Evolutionary conservation across 2,888 invertebrate genomes (phyloP).

Genomic region (Chydorus sphaericus): DNA sequence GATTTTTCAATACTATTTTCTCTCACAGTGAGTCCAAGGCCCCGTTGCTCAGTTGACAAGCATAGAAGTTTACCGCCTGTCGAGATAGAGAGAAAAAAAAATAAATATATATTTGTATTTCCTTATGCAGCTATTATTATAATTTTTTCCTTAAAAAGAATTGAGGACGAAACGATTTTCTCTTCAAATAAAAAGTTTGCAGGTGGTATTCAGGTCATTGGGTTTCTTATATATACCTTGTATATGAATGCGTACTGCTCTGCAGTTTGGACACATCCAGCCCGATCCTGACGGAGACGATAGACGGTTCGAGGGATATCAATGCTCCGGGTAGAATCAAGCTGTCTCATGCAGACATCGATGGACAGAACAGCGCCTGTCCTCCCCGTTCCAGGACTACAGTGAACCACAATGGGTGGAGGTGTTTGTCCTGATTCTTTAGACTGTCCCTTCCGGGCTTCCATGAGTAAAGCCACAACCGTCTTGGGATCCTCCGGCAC

Average conservation of each 20-base stretch:
- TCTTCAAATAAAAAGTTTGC: not conserved
- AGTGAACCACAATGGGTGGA: conserved; percentile 29
- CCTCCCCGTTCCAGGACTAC: conserved; percentile 70
- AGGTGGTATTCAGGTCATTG: not conserved
- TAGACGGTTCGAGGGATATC: conserved; percentile 78
- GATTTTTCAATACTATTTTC: not conserved
- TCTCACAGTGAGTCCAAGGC: conserved; percentile 38
- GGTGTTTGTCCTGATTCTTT: conserved; percentile 27
- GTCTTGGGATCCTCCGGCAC: conserved; percentile 70
- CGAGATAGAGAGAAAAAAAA: conserved; percentile 26
- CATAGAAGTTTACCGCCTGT: conserved; percentile 66
- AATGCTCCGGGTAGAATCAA: conserved; percentile 60
- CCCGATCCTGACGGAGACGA: conserved; percentile 67
- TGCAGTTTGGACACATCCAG: conserved; percentile 75
- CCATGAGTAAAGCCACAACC: conserved; percentile 71
- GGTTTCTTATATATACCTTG: conserved; percentile 41
- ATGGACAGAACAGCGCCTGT: conserved; percentile 73
- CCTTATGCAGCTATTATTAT: not conserved
- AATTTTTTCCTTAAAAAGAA: conserved; percentile 10
- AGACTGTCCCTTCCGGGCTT: conserved; percentile 43
- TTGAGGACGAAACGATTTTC: too few relatives aligned
- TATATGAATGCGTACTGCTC: conserved; percentile 88
- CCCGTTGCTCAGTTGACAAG: conserved; percentile 64
- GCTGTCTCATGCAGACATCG: conserved; percentile 73
- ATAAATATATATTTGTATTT: not conserved